Conservation (phyloP, 2,113 vertebrate species). For the Solenodon paradoxus region DNA sequence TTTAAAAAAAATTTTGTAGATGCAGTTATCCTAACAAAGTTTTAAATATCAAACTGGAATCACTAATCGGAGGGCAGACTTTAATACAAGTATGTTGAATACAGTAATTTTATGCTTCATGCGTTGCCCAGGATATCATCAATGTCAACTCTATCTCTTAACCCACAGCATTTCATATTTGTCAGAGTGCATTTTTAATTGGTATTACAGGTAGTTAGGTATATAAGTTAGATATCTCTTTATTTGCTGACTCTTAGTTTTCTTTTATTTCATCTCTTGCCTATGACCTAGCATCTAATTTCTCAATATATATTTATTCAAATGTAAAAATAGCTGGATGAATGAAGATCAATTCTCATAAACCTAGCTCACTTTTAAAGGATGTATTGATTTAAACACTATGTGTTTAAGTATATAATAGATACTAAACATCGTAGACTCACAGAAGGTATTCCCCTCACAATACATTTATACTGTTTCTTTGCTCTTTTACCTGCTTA, state of each 20-base stretch:
- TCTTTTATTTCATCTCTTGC: background rate
- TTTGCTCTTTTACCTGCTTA: background rate
- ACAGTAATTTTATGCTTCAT: background rate
- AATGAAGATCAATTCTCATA: background rate
- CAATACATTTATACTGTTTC: background rate
- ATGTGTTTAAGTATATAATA: background rate
- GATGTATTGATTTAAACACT: background rate
- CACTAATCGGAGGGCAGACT: background rate
- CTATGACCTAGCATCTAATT: background rate
- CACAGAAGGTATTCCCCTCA: background rate
- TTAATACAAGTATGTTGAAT: background rate
- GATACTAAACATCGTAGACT: background rate
- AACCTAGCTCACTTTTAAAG: background rate
- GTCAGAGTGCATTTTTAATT: background rate
- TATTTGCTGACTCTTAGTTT: background rate
- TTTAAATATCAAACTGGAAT: background rate
- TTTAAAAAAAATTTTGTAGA: background rate
- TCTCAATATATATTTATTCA: background rate
- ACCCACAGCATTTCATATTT: background rate
- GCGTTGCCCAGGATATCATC: background rate
- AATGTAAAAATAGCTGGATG: background rate
- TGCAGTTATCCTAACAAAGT: background rate
- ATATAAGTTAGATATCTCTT: background rate
- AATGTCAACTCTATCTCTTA: background rate
- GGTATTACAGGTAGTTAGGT: background rate